Percentiles rank a stretch among this genome's conserved stretches.
Conservation (phyloP, 1,140 invertebrate species). For the Drosophila bipectinata region DNA sequence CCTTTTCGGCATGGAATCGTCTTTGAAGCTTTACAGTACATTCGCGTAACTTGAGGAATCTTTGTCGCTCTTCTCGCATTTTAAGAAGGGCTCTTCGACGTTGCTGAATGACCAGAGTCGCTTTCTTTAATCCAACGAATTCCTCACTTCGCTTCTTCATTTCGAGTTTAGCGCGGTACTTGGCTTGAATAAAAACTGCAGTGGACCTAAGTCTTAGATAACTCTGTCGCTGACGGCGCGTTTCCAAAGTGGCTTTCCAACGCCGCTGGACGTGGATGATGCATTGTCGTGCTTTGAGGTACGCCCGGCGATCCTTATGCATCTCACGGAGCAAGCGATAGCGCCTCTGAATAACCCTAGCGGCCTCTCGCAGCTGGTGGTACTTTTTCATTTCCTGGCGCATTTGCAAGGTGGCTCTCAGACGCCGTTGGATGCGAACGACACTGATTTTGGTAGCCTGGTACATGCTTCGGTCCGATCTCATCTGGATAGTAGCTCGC, state of each 20-base stretch:
- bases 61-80: conserved; percentile 40
- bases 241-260: conserved; percentile 44
- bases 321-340: conserved; percentile 55
- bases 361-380: conserved; percentile 5
- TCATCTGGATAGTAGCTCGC: conserved; percentile 76
- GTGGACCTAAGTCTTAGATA: conserved; percentile 16
- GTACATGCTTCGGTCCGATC: conserved; percentile 42
- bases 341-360: conserved; percentile 70
- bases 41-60: conserved; percentile 44
- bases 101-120: conserved; percentile 57
- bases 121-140: conserved; percentile 45
- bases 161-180: conserved; percentile 40
- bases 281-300: conserved; percentile 38
- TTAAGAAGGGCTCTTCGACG: conserved; percentile 43
- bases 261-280: conserved; percentile 48
- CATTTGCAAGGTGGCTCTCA: conserved; percentile 38
- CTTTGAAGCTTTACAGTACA: conserved; percentile 84
- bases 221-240: conserved; percentile 17
- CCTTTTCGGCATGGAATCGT: conserved; percentile 83
- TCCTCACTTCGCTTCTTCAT: conserved; percentile 34
- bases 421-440: conserved; percentile 16
- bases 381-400: conserved; percentile 11
- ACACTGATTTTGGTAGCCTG: neutral
- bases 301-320: conserved; percentile 45
- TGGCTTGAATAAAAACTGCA: conserved; percentile 25